Base-by-base conservation (phyloP, 2,113 vertebrate species). In the Petaurus breviceps region DNA sequence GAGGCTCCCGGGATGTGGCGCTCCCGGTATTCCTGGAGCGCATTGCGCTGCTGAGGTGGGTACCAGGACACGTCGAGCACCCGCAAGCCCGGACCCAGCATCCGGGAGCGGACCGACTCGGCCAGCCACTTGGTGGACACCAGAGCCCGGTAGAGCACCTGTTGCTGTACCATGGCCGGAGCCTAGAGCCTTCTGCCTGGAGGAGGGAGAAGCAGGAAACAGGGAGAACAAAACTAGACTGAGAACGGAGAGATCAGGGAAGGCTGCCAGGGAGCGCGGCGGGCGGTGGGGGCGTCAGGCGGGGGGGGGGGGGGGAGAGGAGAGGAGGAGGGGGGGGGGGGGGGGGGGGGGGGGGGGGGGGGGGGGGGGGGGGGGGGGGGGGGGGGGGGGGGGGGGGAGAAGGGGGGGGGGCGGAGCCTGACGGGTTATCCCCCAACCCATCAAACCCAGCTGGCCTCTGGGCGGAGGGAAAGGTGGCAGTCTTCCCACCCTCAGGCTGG, bases 1-100 rank as follows among this genome's bases (percentile, higher is more conserved):
- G 98, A 99, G 5, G 99, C 98, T 0, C 99, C 99, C 0, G 99
- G 99, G 3, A 99, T 99, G 92, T 99, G 99, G n/a, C 96, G 97
- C 95, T 99, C 99, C 10, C 57, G 91, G 94, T 99, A 99, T 96
- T 99, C 99, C 28, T 98, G 98, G 49, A 95, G 98, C 8, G 99
- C 98, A 5, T 99, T 96, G 3, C 99, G 98, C 1, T 98, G 96
- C 92, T 99, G 98, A 0, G 99, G 99, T 0, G 99, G 97, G 96
- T 99, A 99, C 99, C 99, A 99, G 3, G 99, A 99, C 0, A 98
- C 97, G n/a, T 99, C 99, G 51, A 99, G 98, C 0, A 99, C 96
- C 25, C 99, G 98, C 57, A 99, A 97, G 25, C 98, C 92, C 0
- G 99, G 98, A 0, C 99, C 98, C 2, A 98, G 97, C 26, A 98